These are phyloP conservation scores for Achatina immaculata DNA, from an alignment of 1,140 invertebrate species.

Conservation along the genomic window DNA sequence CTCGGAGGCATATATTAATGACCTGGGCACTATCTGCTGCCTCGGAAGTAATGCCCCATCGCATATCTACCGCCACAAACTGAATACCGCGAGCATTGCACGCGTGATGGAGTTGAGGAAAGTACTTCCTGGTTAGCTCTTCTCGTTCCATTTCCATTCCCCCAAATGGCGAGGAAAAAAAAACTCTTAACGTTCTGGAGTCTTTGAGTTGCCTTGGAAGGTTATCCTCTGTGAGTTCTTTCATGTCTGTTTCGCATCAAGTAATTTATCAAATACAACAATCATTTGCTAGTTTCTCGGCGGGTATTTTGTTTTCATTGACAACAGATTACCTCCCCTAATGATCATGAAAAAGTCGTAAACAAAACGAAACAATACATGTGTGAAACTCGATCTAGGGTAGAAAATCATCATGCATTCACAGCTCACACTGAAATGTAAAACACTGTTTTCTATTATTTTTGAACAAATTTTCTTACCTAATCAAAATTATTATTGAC, in stretches of 20 bases:
- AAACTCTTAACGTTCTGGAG: slow-evolving; percentile 58
- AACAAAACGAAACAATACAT: background rate
- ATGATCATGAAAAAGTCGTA: background rate
- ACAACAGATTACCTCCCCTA: background rate
- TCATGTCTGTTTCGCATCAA: background rate
- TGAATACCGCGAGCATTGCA: slow-evolving; percentile 62
- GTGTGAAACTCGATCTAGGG: too few species aligned
- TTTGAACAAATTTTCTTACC: too few species aligned
- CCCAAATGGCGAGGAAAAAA: slow-evolving; percentile 68
- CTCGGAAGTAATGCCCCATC: slow-evolving; percentile 68
- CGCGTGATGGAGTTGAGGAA: slow-evolving; percentile 61
- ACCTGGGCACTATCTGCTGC: slow-evolving; percentile 63
- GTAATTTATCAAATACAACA: background rate
- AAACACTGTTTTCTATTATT: too few species aligned
- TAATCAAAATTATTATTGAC: too few species aligned
- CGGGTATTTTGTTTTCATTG: background rate
- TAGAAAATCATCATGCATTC: too few species aligned
- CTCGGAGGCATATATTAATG: slow-evolving; percentile 65
- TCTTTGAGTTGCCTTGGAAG: slow-evolving; percentile 51
- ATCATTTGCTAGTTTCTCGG: background rate
- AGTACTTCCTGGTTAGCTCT: slow-evolving; percentile 62
- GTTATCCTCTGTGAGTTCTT: too few species aligned
- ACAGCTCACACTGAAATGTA: too few species aligned
- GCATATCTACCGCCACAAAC: slow-evolving; percentile 67
- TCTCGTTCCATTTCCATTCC: slow-evolving; percentile 68